Percentiles rank a stretch among this genome's conserved stretches.
phyloP scores from a whole-genome alignment of 2,113 vertebrate species.

The Dunckerocampus dactyliophorus region DNA sequence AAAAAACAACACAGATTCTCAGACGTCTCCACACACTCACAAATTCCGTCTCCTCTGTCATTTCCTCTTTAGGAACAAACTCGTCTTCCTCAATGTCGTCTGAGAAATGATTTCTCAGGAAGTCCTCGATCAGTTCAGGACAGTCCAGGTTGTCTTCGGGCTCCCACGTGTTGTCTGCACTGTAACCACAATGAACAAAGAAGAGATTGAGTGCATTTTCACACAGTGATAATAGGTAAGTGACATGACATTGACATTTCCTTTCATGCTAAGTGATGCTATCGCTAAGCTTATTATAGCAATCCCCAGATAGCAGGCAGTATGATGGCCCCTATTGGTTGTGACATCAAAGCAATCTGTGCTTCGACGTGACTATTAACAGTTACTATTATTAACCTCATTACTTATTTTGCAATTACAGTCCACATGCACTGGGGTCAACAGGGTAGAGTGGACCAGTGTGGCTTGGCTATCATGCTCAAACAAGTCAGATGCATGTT shows the following conservation, averaged over 20 bases:
- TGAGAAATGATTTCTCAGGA: conserved; percentile 83
- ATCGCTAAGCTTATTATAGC: no score
- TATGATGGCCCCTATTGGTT: no score
- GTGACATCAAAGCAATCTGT: no score
- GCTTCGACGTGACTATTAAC: no score
- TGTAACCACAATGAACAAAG: conserved; percentile 45
- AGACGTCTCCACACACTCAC: conserved; percentile 55
- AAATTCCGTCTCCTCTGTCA: conserved; percentile 67
- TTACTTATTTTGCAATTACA: no score
- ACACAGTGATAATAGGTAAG: neutral
- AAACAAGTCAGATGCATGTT: no score
- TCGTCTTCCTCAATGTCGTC: conserved; percentile 55
- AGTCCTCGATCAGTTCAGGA: conserved; percentile 94
- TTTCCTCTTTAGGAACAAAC: conserved; percentile 67
- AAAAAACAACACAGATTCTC: conserved; percentile 23
- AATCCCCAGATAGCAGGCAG: no score
- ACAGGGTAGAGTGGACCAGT: no score
- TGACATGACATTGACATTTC: neutral
- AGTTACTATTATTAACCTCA: no score
- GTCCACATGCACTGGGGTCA: no score
- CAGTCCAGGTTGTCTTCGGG: conserved; percentile 98
- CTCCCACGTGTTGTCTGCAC: conserved; percentile 98
- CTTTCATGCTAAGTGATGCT: no score
- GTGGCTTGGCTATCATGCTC: no score
- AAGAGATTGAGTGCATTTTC: neutral